These are phyloP conservation scores for Diabrotica balteata DNA, from an alignment of 2,888 invertebrate genomes.

Conservation along the genomic window DNA sequence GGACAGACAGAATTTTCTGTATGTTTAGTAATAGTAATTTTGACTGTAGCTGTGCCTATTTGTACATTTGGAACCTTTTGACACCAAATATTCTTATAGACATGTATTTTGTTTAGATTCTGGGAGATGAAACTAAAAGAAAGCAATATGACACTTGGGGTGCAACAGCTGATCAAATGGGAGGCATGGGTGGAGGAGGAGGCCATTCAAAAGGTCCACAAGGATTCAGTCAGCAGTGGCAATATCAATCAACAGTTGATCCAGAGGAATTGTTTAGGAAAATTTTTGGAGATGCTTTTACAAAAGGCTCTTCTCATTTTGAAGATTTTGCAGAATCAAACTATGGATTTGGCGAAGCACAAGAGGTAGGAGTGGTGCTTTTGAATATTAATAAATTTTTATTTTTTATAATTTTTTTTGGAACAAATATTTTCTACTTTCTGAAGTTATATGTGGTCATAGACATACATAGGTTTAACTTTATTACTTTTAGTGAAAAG, in stretches of 20 bases:
- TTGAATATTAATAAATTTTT: too few species aligned
- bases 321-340: conserved; percentile 88
- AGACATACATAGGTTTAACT: conserved; percentile 26
- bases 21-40: neutral
- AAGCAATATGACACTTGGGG: conserved; percentile 95
- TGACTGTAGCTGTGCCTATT: neutral
- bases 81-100: neutral
- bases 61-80: neutral
- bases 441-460: too few species aligned
- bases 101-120: conserved; percentile 64
- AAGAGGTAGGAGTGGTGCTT: conserved; percentile 70
- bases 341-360: conserved; percentile 90
- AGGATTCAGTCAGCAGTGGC: conserved; percentile 76
- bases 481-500: neutral
- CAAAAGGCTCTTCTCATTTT: conserved; percentile 66
- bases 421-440: too few species aligned
- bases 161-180: conserved; percentile 86
- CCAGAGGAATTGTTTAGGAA: conserved; percentile 96
- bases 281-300: conserved; percentile 90
- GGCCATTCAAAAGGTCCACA: conserved; percentile 62
- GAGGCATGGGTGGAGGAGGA: conserved; percentile 68
- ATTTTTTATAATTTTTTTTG: too few species aligned
- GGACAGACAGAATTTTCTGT: neutral
- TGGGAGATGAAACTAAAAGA: conserved; percentile 89
- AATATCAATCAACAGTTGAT: conserved; percentile 87